These are phyloP conservation scores for Eulithis testata DNA, from an alignment of 2,888 invertebrate species.

Conservation along the genomic window DNA sequence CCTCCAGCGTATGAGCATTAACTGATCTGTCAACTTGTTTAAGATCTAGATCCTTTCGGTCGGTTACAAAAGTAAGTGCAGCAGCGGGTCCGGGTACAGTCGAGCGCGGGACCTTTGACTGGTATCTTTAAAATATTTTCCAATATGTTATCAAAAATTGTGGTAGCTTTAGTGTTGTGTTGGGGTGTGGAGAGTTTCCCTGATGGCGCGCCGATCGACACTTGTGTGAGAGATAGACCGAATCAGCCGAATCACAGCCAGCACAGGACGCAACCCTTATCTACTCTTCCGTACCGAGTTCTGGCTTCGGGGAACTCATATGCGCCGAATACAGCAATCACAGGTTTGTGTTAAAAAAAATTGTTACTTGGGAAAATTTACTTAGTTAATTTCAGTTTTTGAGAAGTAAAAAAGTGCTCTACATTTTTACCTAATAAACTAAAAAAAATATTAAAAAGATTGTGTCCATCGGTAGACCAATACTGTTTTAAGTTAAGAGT, in stretches of 20 bases:
- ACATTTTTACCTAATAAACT: no score
- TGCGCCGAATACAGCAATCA: conserved; percentile 88
- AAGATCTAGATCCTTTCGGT: conserved; percentile 77
- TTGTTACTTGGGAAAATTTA: no score
- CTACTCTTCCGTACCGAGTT: conserved; percentile 88
- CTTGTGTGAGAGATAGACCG: conserved; percentile 90
- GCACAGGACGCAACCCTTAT: conserved; percentile 86
- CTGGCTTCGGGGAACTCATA: conserved; percentile 87
- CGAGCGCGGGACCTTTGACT: conserved; percentile 55
- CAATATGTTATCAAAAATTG: conserved; percentile 62
- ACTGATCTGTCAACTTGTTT: conserved; percentile 68
- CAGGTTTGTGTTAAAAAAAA: conserved; percentile 79
- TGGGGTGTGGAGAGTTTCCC: conserved; percentile 85
- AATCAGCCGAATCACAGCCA: conserved; percentile 92
- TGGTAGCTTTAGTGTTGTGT: conserved; percentile 62
- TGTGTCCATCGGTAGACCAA: no score
- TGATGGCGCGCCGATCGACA: conserved; percentile 92
- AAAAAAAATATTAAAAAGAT: no score
- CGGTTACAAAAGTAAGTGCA: conserved; percentile 78
- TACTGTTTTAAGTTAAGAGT: no score
- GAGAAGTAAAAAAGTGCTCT: no score
- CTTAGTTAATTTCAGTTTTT: no score
- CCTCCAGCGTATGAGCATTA: conserved; percentile 54
- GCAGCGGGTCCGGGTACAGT: conserved; percentile 65
- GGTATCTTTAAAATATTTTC: conserved; percentile 30